These are phyloP conservation scores for Carettochelys insculpta DNA, from an alignment of 2,113 vertebrate genomes.

Conservation along the genomic window DNA sequence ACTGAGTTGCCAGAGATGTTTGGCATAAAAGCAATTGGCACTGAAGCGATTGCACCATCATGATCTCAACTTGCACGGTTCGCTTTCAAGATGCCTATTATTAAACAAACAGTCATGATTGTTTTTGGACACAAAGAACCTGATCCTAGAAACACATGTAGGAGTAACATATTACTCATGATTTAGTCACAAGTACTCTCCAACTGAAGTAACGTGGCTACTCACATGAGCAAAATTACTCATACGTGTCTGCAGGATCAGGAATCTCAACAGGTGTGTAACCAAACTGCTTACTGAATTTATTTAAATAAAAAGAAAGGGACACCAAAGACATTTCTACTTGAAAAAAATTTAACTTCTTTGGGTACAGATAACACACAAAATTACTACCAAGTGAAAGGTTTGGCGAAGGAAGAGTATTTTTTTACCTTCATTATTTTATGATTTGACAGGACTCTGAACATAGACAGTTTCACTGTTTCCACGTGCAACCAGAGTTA, in stretches of 20 bases:
- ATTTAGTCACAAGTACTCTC: not conserved
- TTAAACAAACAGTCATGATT: not conserved
- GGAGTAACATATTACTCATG: not conserved
- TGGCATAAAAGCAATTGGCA: not conserved
- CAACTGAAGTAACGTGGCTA: not conserved
- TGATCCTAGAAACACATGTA: not conserved
- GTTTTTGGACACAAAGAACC: not conserved
- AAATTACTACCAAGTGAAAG: not conserved
- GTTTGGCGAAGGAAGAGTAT: not conserved
- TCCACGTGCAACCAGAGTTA: not conserved
- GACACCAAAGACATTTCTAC: not conserved
- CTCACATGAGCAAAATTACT: not conserved
- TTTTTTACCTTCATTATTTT: not conserved
- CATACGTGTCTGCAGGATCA: not conserved
- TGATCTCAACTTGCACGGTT: not conserved
- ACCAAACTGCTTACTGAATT: not conserved
- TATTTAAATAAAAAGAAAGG: not conserved
- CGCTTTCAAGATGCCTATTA: not conserved
- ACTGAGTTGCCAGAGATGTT: not conserved
- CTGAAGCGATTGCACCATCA: not conserved
- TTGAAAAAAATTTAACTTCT: not conserved
- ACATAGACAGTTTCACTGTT: not conserved
- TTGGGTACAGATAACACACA: not conserved
- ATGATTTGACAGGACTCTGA: not conserved
- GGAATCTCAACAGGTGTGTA: not conserved